Base-by-base conservation (phyloP, 2,888 invertebrate species). In the Conchocele bisecta region DNA sequence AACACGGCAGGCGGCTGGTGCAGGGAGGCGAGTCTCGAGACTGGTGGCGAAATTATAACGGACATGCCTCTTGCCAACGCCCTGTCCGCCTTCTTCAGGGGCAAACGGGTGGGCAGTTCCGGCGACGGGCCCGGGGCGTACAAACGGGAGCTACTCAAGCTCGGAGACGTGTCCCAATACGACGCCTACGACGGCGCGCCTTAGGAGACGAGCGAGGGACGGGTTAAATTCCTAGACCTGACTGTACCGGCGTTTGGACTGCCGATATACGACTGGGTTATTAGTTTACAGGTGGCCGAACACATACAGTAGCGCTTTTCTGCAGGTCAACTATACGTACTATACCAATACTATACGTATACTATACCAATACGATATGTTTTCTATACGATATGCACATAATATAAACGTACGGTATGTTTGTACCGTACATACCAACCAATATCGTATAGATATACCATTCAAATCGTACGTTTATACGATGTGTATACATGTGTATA, bases 181-280 rank as follows among this genome's bases (percentile, higher is more conserved):
- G 76, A 79, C 48, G 80, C 80, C 2, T 83, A 74, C 41, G 83
- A 83, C 56, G 83, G 83, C 0, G 81, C 81, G 4, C 83, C 83
- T 3, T 81, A 81, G 42, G 74, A 74, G 22, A 73, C 71, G 0
- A 76, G 75, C 31, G 53, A 74, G n/a, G 83, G 83, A 0, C 39
- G 66, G 41, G 82, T 82, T 17, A 56, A 64, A 22, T 82, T 80
- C 56, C 53, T 82, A 53, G 83, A 83, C 39, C 61, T 83, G 24
- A 81, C 81, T n/a, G 65, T 75, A 3, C 83, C 83, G 9, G 81
- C 81, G 51, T 83, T 61, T 56, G 83, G 80, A 2, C 26, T 83
- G 11, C 79, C 78, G 17, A 54, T 76, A 22, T 83, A 74, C 28
- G 81, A 83, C 51, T 83, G 81, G 81, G 46, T 83, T 22, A 44